Conservation (phyloP, 2,888 invertebrate genomes). For the Abrostola tripartita region DNA sequence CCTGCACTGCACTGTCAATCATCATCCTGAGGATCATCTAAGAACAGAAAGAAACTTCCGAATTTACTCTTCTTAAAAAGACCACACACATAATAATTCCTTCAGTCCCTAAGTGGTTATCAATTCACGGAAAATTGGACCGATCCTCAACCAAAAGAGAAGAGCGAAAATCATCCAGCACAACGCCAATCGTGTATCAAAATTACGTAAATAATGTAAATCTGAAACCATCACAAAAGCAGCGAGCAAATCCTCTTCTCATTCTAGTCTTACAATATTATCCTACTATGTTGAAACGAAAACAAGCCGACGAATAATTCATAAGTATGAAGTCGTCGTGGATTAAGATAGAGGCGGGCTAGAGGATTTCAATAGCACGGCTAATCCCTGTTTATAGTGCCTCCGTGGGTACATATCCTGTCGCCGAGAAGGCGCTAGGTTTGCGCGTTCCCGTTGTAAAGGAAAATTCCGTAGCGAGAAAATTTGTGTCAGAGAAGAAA, state of each 20-base stretch:
- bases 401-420: slow-evolving; percentile 65
- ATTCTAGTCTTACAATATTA: background rate
- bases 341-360: slow-evolving; percentile 56
- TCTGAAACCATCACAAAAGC: background rate
- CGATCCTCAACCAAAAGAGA: too few relatives aligned
- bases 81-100: too few relatives aligned
- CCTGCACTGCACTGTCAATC: too few relatives aligned
- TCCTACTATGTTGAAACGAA: slow-evolving; percentile 25
- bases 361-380: slow-evolving; percentile 61
- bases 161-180: background rate
- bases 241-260: slow-evolving; percentile 9
- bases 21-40: too few relatives aligned
- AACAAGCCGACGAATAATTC: slow-evolving; percentile 39
- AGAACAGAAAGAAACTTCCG: too few relatives aligned
- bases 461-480: slow-evolving; percentile 1
- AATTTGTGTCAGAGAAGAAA: background rate
- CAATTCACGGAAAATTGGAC: too few relatives aligned
- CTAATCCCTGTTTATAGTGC: slow-evolving; percentile 68
- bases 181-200: background rate
- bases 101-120: too few relatives aligned
- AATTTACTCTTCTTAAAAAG: too few relatives aligned
- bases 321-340: slow-evolving; percentile 48
- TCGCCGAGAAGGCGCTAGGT: slow-evolving; percentile 70
- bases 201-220: background rate
- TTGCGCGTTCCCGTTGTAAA: slow-evolving; percentile 61